phyloP scores from a whole-genome alignment of 2,888 invertebrate species.

The Alentia gelatinosa region DNA sequence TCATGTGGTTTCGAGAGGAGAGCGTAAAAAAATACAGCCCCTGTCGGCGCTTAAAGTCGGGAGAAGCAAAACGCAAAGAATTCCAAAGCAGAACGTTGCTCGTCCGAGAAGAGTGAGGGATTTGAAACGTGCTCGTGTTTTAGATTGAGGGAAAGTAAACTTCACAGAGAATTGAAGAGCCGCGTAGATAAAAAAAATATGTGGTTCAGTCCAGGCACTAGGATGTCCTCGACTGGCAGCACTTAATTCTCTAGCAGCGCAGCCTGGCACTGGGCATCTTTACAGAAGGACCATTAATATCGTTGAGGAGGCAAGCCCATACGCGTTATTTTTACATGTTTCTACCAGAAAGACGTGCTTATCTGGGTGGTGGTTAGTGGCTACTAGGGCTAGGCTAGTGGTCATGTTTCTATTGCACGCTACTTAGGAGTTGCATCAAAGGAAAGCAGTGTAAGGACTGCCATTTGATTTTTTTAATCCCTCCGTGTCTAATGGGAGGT shows the following conservation, averaged over 20 bases:
- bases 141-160: not conserved
- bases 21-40: not conserved
- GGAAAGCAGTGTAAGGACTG: not conserved
- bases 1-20: not conserved
- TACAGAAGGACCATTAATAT: not conserved
- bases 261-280: not conserved
- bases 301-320: not conserved
- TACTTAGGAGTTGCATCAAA: not conserved
- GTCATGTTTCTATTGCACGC: not conserved
- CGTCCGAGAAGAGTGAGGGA: not conserved
- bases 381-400: not conserved
- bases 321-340: not conserved
- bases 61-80: not conserved
- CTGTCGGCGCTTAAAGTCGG: not conserved
- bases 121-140: not conserved
- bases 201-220: slow-evolving; percentile 24
- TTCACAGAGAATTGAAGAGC: not conserved
- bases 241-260: not conserved
- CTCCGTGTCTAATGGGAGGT: not conserved
- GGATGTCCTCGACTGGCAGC: not conserved
- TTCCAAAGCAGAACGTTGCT: not conserved
- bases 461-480: not conserved
- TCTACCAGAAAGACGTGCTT: not conserved
- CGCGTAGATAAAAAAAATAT: not conserved
- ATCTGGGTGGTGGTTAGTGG: not conserved